Base-by-base conservation (phyloP, 2,888 invertebrate genomes). In the Drosophila multiciliata region DNA sequence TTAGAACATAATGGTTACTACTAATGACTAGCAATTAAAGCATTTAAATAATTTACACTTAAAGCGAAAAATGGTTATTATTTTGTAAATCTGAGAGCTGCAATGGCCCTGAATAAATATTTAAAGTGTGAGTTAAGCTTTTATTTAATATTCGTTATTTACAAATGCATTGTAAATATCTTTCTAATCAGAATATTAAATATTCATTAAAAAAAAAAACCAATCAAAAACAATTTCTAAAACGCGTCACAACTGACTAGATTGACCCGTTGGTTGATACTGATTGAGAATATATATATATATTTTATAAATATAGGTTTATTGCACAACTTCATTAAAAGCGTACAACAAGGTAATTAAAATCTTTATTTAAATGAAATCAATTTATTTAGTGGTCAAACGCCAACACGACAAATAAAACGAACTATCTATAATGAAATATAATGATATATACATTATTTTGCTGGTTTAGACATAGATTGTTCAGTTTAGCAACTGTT, bases 1-100 rank as follows among this genome's bases (percentile, higher is more conserved):
- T 42, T 32, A 1, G 8, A 48, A 12, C 35, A 59, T n/a, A 60
- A 60, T 29, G 26, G 36, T 36, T 35, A 23, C 23, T 20, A 52
- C 38, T 53, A 64, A 57, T 57, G 38, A 53, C 17, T 20, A 3
- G 29, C 57, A 52, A 57, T 64, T 42, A 33, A 0, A 42, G 48
- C 20, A 33, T 36, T 6, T 23, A 8, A 11, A 36, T 15, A 50
- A 50, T 17, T 29, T n/a, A 32, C 38, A 49, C 7, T 40, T 38
- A 60, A 17, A 7, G 15, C 23, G 17, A n/a, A 20, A 38, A 42
- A n/a, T 4, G 3, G 1, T 1, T 8, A 6, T 42, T 42, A 32
- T 57, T 15, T n/a, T 20, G 8, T 9, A n/a, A 40, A 42, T n/a
- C 12, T 38, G 11, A 17, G 23, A 23, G 6, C 12, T 23, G 23